Base-by-base conservation (phyloP, 1,140 invertebrate genomes). In the Drosophila setifemur region DNA sequence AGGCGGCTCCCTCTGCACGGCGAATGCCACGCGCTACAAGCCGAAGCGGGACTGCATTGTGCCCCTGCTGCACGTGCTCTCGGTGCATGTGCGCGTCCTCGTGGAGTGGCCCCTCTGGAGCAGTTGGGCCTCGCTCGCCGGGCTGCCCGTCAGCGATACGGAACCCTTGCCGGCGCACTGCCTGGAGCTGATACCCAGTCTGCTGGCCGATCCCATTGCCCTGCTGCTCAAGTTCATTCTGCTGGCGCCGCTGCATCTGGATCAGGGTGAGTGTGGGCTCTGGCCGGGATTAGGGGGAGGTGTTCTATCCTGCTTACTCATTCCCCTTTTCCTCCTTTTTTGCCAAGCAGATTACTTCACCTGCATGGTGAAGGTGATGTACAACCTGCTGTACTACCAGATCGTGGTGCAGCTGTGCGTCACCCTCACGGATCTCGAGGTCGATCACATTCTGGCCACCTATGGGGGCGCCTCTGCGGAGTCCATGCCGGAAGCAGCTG, bases 311-410 rank as follows among this genome's bases (percentile, higher is more conserved):
- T n/a, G 4, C 8, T 18, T 0, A 26, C 31, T 0, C 14, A 55
- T 23, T 6, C 25, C 9, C 2, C 35, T 19, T 7, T 12, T 19
- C 42, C 43, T 45, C 0, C n/a, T 23, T 29, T 50, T n/a, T n/a
- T n/a, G n/a, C n/a, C n/a, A n/a, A 1, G n/a, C 91, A 97, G 97
- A 94, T 16, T 97, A 97, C 90, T 98, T 96, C 89, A 95, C 94
- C 5, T 95, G 95, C 81, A 93, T 98, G 60, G 95, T 98, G 0
- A 95, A 95, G 87, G 93, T 95, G 67, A 91, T 98, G 26, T 98
- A 97, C 91, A 97, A 98, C 91, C 92, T 98, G 31, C 91, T 95
- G 33, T 98, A 96, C 91, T 95, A 98, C 89, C 97, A 98, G 93
- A 94, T 96, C 28, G 92, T 98, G 16, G 91, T 94, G 0, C 94